Evolutionary conservation across 2,113 vertebrate genomes (phyloP).

Genomic region (Eolophus roseicapilla): DNA sequence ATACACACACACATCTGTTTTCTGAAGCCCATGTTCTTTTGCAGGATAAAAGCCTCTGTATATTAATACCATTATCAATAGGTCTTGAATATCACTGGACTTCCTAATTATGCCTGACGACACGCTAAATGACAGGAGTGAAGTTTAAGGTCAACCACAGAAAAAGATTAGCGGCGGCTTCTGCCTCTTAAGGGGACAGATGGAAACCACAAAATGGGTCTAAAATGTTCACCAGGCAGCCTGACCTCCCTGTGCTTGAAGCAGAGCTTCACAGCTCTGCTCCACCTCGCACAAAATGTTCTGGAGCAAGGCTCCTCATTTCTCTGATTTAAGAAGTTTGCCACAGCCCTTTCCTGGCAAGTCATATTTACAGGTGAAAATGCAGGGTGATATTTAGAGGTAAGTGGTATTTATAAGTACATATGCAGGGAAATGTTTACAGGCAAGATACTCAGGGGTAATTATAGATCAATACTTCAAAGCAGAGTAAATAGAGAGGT

Average conservation of each 20-base stretch:
- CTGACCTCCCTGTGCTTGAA: background rate
- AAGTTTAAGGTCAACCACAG: background rate
- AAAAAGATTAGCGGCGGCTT: background rate
- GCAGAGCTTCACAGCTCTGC: background rate
- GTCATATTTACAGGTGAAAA: constrained; percentile 50
- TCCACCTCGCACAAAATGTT: background rate
- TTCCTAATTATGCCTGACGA: background rate
- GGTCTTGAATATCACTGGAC: background rate
- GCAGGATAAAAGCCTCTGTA: background rate
- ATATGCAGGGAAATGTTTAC: constrained; percentile 54
- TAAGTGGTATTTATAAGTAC: constrained; percentile 65
- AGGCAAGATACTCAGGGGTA: constrained; percentile 29
- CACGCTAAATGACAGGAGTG: background rate
- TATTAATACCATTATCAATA: background rate
- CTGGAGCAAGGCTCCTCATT: background rate
- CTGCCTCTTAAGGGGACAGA: background rate
- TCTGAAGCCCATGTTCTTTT: background rate
- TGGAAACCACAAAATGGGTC: background rate
- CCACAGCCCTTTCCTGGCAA: background rate
- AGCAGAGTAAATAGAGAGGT: constrained; percentile 52
- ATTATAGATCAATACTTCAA: constrained; percentile 62
- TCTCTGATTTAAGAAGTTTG: constrained; percentile 23
- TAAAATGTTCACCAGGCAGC: background rate
- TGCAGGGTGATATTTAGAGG: constrained; percentile 2
- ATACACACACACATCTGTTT: background rate